phyloP scores from a whole-genome alignment of 2,888 invertebrate species.

The Orthonychiurus folsomi region DNA sequence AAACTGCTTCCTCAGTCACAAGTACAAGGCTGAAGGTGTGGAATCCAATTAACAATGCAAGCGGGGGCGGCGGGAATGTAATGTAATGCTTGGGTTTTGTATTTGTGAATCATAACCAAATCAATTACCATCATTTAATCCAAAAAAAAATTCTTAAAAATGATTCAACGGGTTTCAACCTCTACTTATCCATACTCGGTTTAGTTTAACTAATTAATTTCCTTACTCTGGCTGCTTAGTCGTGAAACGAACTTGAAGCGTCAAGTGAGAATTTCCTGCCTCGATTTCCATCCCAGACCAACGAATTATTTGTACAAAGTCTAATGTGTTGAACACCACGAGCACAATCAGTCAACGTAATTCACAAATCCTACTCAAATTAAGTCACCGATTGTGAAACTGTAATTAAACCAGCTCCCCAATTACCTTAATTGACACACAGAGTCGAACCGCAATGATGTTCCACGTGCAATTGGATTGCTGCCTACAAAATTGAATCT shows the following conservation, averaged over 20 bases:
- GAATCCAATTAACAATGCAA: too few species aligned
- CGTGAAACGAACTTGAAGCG: constrained; percentile 63
- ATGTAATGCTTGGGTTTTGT: too few species aligned
- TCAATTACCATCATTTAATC: too few species aligned
- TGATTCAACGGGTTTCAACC: too few species aligned
- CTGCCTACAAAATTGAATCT: too few species aligned
- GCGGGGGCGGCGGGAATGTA: too few species aligned
- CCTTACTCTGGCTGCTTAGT: constrained; percentile 75
- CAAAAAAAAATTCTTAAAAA: too few species aligned
- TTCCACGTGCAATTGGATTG: background rate
- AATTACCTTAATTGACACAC: background rate
- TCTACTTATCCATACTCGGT: too few species aligned
- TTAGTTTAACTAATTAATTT: too few species aligned
- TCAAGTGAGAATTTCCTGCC: constrained; percentile 18
- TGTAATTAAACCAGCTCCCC: background rate
- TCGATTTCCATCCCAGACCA: constrained; percentile 10
- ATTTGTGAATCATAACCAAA: too few species aligned
- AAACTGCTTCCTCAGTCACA: background rate
- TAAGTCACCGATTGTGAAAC: background rate
- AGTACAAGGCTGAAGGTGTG: too few species aligned
- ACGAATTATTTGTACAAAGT: background rate
- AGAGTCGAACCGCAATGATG: too few species aligned
- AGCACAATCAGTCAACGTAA: background rate
- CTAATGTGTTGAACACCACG: background rate
- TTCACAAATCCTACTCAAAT: background rate